Evolutionary conservation across 2,888 invertebrate genomes (phyloP), one percentile per base, ranked within the genome.

Genomic region (Crocallis elinguaria): DNA sequence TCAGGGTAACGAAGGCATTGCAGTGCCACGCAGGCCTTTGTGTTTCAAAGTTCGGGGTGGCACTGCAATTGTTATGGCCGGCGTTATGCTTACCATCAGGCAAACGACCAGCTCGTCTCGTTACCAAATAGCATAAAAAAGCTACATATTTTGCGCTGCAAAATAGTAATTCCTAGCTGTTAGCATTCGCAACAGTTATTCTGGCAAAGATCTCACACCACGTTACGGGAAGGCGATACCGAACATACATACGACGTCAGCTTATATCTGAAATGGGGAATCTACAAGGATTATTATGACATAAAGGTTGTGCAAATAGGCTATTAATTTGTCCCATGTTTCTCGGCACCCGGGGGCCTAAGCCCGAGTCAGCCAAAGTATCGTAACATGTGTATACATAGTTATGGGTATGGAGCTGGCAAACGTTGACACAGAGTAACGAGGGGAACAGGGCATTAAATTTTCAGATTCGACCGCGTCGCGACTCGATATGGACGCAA

Each of bases 361-460:
- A 51, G 39, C 51, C 29, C 35, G 45, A 51, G 39, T 41, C 38
- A 39, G 39, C 45, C 39, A 23, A 52, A 45, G 39, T 41, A 46
- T 52, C 23, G 46, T 52, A 30, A 35, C 17, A 35, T 41, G 29
- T 14, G 21, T 39, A 11, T 23, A 41, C 17, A 17, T 50, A 38
- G 30, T 36, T 36, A 46, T 42, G 32, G 30, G 33, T 46, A 11
- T 52, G 36, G 41, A 46, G 36, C 36, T 30, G 36, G 41, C 23
- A 46, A 35, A 46, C 46, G 52, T 52, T 52, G 52, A 52, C 52
- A 46, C 67, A 71, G 73, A 75, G 74, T 73, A 75, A 76, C 75
- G 76, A 71, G 69, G 67, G 71, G 64, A 66, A 66, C 46, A 62
- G 48, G 59, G 62, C 76, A 81, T 83, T 80, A 79, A 81, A 77